Percentiles rank a stretch among this genome's conserved stretches.
Conservation (phyloP, 2,888 invertebrate species). For the Drosophila nr. perissopoda region DNA sequence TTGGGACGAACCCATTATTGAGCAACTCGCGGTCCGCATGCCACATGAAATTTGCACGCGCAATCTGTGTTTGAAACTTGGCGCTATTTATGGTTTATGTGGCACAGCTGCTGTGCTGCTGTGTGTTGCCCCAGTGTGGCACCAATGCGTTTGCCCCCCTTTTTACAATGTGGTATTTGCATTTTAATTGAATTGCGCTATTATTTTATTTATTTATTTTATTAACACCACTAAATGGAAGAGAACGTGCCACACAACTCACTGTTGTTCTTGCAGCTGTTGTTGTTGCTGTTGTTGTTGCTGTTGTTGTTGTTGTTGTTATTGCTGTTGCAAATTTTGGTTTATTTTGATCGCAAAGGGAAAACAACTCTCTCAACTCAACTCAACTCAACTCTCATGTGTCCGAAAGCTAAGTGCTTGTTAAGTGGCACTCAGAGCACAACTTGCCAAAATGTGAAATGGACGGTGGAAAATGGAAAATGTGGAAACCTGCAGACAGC, state of each 20-base stretch:
- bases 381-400: neutral
- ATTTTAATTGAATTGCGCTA: slow-evolving; percentile 79
- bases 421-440: neutral
- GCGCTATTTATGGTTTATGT: slow-evolving; percentile 53
- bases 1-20: slow-evolving; percentile 49
- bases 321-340: neutral
- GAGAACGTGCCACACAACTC: slow-evolving; percentile 4
- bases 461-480: neutral
- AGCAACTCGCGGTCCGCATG: slow-evolving; percentile 46
- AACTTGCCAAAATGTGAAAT: neutral
- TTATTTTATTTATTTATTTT: slow-evolving; percentile 58
- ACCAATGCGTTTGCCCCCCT: neutral
- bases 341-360: neutral
- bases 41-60: slow-evolving; percentile 66
- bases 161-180: slow-evolving; percentile 61
- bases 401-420: neutral
- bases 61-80: slow-evolving; percentile 65
- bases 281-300: neutral
- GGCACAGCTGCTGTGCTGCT: slow-evolving; percentile 40
- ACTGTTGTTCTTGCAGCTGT: neutral
- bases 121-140: slow-evolving; percentile 19
- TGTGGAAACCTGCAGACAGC: neutral
- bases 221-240: slow-evolving; percentile 40
- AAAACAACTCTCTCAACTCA: neutral
- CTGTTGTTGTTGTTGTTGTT: neutral